Evolutionary conservation across 2,797 vertebrate genomes (phyloP), one percentile per base, ranked within the genome.

Genomic region (Taeniopygia guttata): DNA sequence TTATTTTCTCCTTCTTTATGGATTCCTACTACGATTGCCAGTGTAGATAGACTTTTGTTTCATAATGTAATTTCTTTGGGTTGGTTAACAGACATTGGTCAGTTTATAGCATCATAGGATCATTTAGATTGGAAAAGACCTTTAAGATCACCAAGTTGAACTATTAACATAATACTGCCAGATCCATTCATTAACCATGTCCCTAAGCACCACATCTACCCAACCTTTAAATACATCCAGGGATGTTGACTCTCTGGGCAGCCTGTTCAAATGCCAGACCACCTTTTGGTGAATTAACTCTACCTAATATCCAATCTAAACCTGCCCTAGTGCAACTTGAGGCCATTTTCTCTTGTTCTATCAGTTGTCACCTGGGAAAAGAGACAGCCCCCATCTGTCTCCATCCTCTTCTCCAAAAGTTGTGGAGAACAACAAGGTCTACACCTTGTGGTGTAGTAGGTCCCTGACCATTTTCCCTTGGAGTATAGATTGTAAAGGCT

Each of bases 21-120:
- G 30, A 30, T 74, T 77, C 25, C 14, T 69, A 1, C 58, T 92
- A 19, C 21, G 10, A 8, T 46, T 66, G 22, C 16, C 18, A 63
- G 19, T n/a, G 52, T 66, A 80, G 82, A 66, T 66, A 80, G 82
- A 66, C 74, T 80, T 89, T 46, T 67, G 14, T 88, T 88, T 49
- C 12, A 19, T 55, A 29, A 46, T 29, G 14, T 54, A 27, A 58
- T 38, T 78, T 91, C 23, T 77, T 77, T 52, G 27, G 13, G 15
- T 22, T 58, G 48, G 43, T 84, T 48, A 73, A 68, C 14, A 42
- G 27, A 30, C 11, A 38, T 52, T 52, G 34, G 10, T 45, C 25
- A 76, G 29, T 73, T 84, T 69, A 40, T 19, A 66, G 64, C 27
- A 68, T 45, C n/a, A 58, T 6, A 38, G 32, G 63, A 43, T 76